phyloP scores from a whole-genome alignment of 2,113 vertebrate genomes.

The Corythornis vintsioides region DNA sequence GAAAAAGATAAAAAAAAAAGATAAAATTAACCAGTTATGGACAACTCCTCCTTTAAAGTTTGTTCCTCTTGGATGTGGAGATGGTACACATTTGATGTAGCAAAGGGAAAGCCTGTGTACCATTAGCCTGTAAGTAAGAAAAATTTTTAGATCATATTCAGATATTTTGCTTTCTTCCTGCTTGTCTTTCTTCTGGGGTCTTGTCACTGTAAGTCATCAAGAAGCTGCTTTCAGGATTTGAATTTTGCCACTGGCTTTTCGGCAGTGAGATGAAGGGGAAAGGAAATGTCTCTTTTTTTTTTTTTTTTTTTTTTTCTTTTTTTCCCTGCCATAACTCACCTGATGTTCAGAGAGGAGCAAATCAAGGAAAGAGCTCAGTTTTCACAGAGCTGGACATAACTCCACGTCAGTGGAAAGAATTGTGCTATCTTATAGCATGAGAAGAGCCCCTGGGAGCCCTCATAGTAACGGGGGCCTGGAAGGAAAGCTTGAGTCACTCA shows the following conservation, averaged over 20 bases:
- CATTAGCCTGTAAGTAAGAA: not conserved
- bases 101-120: not conserved
- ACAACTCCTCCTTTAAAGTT: not conserved
- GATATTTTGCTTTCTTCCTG: not conserved
- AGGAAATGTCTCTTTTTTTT: not conserved
- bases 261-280: not conserved
- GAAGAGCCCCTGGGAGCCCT: slow-evolving; percentile 51
- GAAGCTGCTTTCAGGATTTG: not conserved
- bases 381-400: not conserved
- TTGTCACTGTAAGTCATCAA: not conserved
- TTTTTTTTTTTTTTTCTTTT: not conserved
- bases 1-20: not conserved
- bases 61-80: not conserved
- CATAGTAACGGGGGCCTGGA: not conserved
- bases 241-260: not conserved
- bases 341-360: slow-evolving; percentile 33
- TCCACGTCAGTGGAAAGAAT: slow-evolving; percentile 59
- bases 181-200: not conserved
- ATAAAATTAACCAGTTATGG: not conserved
- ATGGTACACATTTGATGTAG: not conserved
- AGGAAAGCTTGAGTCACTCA: slow-evolving; percentile 65
- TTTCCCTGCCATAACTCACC: slow-evolving; percentile 19
- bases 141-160: not conserved
- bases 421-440: slow-evolving; percentile 33
- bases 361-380: slow-evolving; percentile 25